Percentiles rank a stretch among this genome's conserved stretches.
Evolutionary conservation across 2,888 invertebrate genomes (phyloP).

Genomic region (Phortica magna): DNA sequence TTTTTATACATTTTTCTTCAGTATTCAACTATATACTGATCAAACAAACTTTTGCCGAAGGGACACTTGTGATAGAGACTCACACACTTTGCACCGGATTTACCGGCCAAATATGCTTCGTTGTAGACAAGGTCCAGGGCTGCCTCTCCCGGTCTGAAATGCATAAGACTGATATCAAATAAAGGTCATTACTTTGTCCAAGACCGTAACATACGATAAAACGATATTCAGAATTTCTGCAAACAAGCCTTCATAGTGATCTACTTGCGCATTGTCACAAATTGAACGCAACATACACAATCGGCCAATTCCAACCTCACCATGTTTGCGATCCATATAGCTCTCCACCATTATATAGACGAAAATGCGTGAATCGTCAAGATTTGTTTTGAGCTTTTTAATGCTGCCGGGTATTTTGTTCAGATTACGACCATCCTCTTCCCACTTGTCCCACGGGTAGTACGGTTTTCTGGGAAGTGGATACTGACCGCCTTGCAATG

Average conservation of each 20-base stretch:
- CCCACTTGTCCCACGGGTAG: constrained; percentile 66
- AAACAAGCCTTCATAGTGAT: constrained; percentile 54
- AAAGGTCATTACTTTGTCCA: background rate
- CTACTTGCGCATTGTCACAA: constrained; percentile 64
- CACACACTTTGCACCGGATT: constrained; percentile 79
- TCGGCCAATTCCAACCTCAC: constrained; percentile 31
- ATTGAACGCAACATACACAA: constrained; percentile 61
- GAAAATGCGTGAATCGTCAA: constrained; percentile 39
- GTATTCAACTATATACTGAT: constrained; percentile 70
- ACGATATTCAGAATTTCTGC: constrained; percentile 56
- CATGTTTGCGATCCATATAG: constrained; percentile 47
- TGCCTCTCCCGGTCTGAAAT: constrained; percentile 50
- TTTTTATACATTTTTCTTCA: constrained; percentile 32
- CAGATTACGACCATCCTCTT: constrained; percentile 54
- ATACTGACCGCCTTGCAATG: constrained; percentile 61
- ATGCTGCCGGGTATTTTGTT: background rate
- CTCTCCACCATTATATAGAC: constrained; percentile 6
- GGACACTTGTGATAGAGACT: constrained; percentile 81
- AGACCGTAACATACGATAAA: constrained; percentile 53
- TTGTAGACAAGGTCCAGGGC: constrained; percentile 79
- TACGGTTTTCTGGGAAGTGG: constrained; percentile 55
- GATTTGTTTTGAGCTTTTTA: constrained; percentile 48
- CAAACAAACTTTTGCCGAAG: constrained; percentile 82
- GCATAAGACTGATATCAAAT: background rate
- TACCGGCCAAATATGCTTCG: constrained; percentile 78